These are phyloP conservation scores for Myopa tessellatipennis DNA, from an alignment of 2,888 invertebrate genomes.

Conservation along the genomic window DNA sequence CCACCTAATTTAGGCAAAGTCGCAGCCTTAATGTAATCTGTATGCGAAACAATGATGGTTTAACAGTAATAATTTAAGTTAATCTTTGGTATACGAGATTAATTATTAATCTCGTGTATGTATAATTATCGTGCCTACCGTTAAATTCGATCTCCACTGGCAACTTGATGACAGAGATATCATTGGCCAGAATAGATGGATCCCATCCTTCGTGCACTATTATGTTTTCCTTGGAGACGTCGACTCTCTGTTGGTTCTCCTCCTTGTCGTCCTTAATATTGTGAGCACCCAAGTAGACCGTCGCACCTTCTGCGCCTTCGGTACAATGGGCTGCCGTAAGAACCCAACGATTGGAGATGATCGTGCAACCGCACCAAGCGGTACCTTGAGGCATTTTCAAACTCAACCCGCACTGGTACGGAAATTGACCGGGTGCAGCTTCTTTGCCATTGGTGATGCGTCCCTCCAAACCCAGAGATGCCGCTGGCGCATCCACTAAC, in stretches of 20 bases:
- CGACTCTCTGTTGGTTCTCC: constrained; percentile 49
- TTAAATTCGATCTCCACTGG: constrained; percentile 49
- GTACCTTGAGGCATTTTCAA: constrained; percentile 47
- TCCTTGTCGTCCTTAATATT: constrained; percentile 47
- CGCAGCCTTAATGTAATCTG: constrained; percentile 51
- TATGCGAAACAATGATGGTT: background rate
- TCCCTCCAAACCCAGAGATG: constrained; percentile 40
- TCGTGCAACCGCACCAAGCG: constrained; percentile 56
- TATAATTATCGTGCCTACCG: constrained; percentile 30
- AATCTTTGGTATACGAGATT: too few relatives aligned
- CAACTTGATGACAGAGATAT: constrained; percentile 57
- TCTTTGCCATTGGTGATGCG: constrained; percentile 59
- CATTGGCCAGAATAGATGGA: constrained; percentile 48
- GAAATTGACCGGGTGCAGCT: constrained; percentile 58
- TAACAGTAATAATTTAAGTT: background rate
- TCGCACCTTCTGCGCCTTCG: constrained; percentile 44
- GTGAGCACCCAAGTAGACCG: constrained; percentile 51
- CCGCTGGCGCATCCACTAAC: constrained; percentile 38
- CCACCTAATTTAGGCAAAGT: constrained; percentile 48
- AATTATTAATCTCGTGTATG: background rate
- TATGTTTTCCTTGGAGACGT: constrained; percentile 46
- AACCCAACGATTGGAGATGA: constrained; percentile 52
- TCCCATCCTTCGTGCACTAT: constrained; percentile 51
- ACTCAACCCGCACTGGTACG: constrained; percentile 60
- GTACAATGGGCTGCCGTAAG: constrained; percentile 57